Conservation (phyloP, 2,888 invertebrate species). For the Mylabris sibirica region DNA sequence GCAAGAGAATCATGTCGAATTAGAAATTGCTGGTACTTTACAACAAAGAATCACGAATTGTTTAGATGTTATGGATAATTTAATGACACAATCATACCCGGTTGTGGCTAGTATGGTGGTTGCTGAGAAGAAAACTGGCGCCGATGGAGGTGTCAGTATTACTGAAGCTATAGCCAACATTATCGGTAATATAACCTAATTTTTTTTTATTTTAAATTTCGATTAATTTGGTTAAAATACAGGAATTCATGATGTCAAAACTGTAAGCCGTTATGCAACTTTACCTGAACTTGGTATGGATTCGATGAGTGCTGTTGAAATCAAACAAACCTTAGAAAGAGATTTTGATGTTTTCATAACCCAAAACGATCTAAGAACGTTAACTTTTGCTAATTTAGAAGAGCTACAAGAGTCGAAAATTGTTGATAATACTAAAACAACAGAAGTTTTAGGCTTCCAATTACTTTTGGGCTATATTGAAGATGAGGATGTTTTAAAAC, state of each 20-base stretch:
- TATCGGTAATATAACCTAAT: too few relatives aligned
- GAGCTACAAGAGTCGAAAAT: constrained; percentile 65
- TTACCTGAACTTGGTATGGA: constrained; percentile 95
- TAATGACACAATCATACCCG: constrained; percentile 68
- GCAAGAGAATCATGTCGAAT: constrained; percentile 56
- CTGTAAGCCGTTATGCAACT: constrained; percentile 73
- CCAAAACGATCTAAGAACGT: constrained; percentile 82
- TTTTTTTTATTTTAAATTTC: too few relatives aligned
- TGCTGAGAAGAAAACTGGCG: constrained; percentile 68
- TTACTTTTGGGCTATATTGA: constrained; percentile 68
- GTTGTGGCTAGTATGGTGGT: constrained; percentile 83
- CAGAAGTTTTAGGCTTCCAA: constrained; percentile 20
- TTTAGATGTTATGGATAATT: constrained; percentile 67
- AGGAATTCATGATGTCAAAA: constrained; percentile 69
- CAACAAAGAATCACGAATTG: constrained; percentile 72
- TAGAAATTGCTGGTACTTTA: constrained; percentile 66
- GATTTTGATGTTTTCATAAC: constrained; percentile 87
- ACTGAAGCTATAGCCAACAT: constrained; percentile 55
- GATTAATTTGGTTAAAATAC: constrained; percentile 64
- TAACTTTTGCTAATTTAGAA: constrained; percentile 77
- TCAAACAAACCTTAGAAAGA: constrained; percentile 89
- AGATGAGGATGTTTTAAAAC: constrained; percentile 67
- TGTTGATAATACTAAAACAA: constrained; percentile 7
- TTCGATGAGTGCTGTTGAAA: constrained; percentile 96
- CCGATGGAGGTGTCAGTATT: constrained; percentile 65